Evolutionary conservation across 2,113 vertebrate species (phyloP), one percentile per base, ranked within the genome.

Genomic region (Aldabrachelys gigantea): DNA sequence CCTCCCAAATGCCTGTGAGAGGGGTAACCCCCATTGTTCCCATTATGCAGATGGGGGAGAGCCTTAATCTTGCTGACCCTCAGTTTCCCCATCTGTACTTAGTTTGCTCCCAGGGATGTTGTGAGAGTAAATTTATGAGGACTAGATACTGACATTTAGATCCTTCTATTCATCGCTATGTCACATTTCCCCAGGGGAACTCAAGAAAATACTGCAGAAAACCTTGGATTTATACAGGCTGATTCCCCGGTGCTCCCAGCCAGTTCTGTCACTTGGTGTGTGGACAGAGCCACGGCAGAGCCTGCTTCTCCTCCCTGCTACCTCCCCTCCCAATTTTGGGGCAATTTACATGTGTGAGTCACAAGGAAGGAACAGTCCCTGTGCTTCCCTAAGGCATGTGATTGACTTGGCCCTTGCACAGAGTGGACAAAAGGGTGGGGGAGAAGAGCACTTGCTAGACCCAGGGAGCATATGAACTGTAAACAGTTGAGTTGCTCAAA

Each of bases 201-300:
- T 65, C 82, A 91, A 41, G 76, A 49, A 89, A 94, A 56, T 76
- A 93, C 75, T 86, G 56, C 79, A 24, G 8, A 94, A 91, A 94
- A 90, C 1, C 22, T 75, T 49, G 72, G 27, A 85, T 44, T 31
- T 38, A 35, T 50, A 22, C 44, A 94, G 62, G 49, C 82, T 82
- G n/a, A 0, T 2, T 52, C 6, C 56, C 35, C 44, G 13, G 29
- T 38, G 21, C 52, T 87, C 76, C 56, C 47, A 84, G 52, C 16
- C 72, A 88, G 50, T 78, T 83, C 93, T 93, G 25, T 41, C 24
- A 50, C 31, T 52, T 91, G 49, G 41, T 89, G 56, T 69, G 31
- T 69, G 16, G 35, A 35, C n/a, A 69, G 47, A 35, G 57, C 8
- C 1, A 0, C 2, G 54, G 80, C 31, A 69, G 16, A n/a, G 3